Evolutionary conservation across 2,113 vertebrate genomes (phyloP).

Genomic region (Odontesthes bonariensis): DNA sequence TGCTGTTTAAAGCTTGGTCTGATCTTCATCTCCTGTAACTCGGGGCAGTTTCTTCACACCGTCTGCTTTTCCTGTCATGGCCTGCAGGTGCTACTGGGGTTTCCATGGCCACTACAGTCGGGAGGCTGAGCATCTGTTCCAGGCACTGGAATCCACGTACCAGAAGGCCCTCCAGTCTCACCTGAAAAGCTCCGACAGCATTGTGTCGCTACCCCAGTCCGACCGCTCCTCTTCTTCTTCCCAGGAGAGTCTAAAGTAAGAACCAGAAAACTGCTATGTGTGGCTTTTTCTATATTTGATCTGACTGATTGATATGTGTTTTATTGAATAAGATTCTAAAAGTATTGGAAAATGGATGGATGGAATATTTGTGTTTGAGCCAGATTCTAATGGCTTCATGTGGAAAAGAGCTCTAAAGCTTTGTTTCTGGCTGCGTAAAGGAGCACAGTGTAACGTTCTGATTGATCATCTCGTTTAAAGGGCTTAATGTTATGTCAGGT

Average conservation of each 20-base stretch:
- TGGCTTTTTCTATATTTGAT: neutral
- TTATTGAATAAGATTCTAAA: too few species aligned
- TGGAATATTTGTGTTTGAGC: too few species aligned
- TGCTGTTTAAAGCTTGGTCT: conserved; percentile 25
- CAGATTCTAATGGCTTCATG: too few species aligned
- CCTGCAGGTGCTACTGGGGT: conserved; percentile 95
- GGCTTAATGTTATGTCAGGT: too few species aligned
- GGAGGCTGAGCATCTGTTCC: conserved; percentile 96
- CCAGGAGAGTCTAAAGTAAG: conserved; percentile 99
- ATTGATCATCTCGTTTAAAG: too few species aligned
- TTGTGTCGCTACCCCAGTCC: conserved; percentile 94
- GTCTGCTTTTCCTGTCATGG: neutral
- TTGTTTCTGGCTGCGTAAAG: too few species aligned
- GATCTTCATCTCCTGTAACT: neutral
- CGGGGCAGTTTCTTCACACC: neutral
- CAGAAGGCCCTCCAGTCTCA: conserved; percentile 98
- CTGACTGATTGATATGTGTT: too few species aligned
- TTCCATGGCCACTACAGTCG: conserved; percentile 95
- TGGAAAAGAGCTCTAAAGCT: too few species aligned
- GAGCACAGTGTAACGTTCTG: too few species aligned
- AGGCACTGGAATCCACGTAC: conserved; percentile 93
- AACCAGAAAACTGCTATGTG: fast-evolving
- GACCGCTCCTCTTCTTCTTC: conserved; percentile 98
- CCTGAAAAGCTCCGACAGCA: conserved; percentile 96
- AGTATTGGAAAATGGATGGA: too few species aligned